Evolutionary conservation across 2,797 vertebrate species (phyloP).

Genomic region (Hypotaenidia okinawae): DNA sequence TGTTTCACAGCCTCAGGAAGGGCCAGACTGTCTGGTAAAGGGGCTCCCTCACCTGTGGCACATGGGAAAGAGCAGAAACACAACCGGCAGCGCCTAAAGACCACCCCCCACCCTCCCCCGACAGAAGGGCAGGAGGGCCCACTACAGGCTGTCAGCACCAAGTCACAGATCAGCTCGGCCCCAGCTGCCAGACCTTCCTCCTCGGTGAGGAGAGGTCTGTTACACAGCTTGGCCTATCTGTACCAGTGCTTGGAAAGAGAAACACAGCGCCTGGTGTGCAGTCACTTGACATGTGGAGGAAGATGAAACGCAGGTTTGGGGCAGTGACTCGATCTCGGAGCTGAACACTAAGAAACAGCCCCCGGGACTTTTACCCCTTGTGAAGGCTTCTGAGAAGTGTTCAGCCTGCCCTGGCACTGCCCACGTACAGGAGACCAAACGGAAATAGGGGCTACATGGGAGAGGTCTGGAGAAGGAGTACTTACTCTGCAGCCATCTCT

Average conservation of each 20-base stretch:
- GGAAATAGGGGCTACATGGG: too few species aligned
- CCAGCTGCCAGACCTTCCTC: neutral
- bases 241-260: neutral
- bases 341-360: neutral
- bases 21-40: neutral
- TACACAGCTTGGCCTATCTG: neutral
- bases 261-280: neutral
- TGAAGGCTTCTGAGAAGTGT: neutral
- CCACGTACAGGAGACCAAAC: neutral
- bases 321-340: neutral
- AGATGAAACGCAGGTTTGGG: neutral
- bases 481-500: constrained; percentile 83
- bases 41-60: neutral
- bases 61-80: neutral
- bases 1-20: neutral
- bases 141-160: neutral
- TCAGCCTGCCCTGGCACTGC: neutral
- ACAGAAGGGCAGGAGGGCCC: neutral
- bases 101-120: too few species aligned
- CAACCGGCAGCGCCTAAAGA: neutral
- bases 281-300: neutral
- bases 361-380: neutral
- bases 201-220: neutral
- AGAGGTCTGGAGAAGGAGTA: neutral
- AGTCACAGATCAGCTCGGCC: neutral